phyloP scores from a whole-genome alignment of 2,113 vertebrate species.

The Rhinogobius similis region DNA sequence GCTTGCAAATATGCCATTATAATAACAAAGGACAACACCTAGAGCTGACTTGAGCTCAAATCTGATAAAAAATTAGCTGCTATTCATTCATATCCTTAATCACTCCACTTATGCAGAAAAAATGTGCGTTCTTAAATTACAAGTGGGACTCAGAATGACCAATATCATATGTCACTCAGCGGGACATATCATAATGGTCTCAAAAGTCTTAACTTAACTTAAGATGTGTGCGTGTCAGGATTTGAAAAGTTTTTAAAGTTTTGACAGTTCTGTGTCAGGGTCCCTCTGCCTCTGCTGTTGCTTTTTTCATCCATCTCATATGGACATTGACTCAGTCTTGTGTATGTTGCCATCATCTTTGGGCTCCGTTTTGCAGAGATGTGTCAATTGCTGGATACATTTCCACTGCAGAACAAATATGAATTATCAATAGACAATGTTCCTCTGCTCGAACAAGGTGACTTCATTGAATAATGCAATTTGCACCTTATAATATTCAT shows the following conservation, averaged over 20 bases:
- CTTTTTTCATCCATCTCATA: conserved; percentile 25
- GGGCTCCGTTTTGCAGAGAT: conserved; percentile 26
- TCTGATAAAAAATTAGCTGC: conserved; percentile 35
- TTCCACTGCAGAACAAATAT: conserved; percentile 71
- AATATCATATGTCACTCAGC: background rate
- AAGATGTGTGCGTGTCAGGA: background rate
- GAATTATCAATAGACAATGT: conserved; percentile 57
- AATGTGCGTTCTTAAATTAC: background rate
- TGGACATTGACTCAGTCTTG: conserved; percentile 32
- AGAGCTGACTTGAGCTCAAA: conserved; percentile 44
- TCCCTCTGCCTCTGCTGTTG: conserved; percentile 38
- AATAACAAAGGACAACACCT: conserved; percentile 23
- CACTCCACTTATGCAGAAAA: conserved; percentile 12
- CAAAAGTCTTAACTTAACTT: conserved; percentile 11
- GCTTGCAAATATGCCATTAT: conserved; percentile 8
- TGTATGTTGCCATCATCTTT: conserved; percentile 2
- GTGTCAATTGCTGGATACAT: conserved; percentile 59
- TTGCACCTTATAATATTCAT: conserved; percentile 79
- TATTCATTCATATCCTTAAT: conserved; percentile 23
- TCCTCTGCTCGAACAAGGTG: conserved; percentile 53
- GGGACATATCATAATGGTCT: conserved; percentile 22
- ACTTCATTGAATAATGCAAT: conserved; percentile 76
- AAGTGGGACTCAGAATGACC: conserved; percentile 25
- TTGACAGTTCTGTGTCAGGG: background rate
- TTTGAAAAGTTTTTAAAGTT: background rate